Conservation (phyloP, 2,797 vertebrate genomes). For the Hippocampus kuda region DNA sequence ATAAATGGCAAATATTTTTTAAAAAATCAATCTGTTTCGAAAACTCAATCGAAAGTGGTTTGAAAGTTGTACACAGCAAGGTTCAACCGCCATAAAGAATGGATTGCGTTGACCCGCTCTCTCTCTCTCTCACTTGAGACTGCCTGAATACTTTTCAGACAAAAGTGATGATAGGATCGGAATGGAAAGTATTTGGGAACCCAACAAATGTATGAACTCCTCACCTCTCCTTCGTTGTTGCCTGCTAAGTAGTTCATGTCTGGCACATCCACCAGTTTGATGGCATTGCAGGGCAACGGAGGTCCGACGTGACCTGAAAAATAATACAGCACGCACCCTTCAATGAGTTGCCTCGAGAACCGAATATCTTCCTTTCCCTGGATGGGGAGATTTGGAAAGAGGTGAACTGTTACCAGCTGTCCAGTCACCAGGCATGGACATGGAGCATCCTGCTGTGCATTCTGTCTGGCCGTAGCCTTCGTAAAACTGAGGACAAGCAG, state of each 20-base stretch:
- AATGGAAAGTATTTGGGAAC: not conserved
- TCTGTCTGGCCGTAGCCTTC: constrained; percentile 98
- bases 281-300: constrained; percentile 80
- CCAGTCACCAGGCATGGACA: constrained; percentile 90
- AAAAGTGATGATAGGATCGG: not conserved
- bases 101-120: not conserved
- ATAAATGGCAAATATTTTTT: too few species aligned
- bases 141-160: too few species aligned
- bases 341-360: not conserved
- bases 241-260: constrained; percentile 92
- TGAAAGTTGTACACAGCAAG: too few species aligned
- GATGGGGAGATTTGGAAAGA: not conserved
- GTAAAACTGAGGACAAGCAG: constrained; percentile 74
- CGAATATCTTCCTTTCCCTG: too few species aligned
- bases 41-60: too few species aligned
- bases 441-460: constrained; percentile 83
- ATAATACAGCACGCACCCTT: not conserved
- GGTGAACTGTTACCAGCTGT: constrained; percentile 73
- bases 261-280: constrained; percentile 88
- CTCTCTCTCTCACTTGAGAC: too few species aligned
- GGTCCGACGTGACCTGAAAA: constrained; percentile 84
- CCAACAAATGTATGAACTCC: constrained; percentile 13
- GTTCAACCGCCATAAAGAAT: not conserved
- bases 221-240: constrained; percentile 91
- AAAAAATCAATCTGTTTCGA: too few species aligned